A percentile compares a stretch with the other conserved stretches of the same genome.
Conservation (phyloP, 2,797 vertebrate species). For the Glyptemys insculpta region DNA sequence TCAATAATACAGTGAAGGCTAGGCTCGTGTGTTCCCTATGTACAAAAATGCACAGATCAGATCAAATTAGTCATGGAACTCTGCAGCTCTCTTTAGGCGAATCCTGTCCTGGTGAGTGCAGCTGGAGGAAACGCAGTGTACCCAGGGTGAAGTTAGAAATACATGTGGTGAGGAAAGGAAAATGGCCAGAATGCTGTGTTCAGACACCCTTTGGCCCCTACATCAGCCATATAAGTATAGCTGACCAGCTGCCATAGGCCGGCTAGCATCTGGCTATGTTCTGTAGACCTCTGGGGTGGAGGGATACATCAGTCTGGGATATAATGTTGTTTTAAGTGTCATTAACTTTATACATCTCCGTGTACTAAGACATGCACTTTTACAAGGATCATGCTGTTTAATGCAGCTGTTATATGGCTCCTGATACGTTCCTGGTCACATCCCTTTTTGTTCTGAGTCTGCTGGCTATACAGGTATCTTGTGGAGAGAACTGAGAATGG, state of each 20-base stretch:
- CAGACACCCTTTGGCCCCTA: not conserved
- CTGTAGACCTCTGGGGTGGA: not conserved
- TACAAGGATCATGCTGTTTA: fast-evolving
- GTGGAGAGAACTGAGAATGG: not conserved
- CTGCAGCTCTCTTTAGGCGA: not conserved
- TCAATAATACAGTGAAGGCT: not conserved
- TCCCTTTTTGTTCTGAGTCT: not conserved
- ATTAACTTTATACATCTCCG: not conserved
- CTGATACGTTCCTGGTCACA: not conserved
- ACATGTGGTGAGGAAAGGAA: not conserved
- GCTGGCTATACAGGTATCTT: not conserved
- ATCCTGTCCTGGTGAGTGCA: not conserved
- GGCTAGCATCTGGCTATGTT: fast-evolving
- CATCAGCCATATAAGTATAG: not conserved
- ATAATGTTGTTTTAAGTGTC: not conserved
- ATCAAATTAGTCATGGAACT: not conserved
- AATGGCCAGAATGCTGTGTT: not conserved
- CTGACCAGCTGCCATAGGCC: fast-evolving
- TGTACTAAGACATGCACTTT: not conserved
- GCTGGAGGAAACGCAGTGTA: not conserved
- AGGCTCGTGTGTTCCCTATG: not conserved
- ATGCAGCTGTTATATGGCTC: not conserved
- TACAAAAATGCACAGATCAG: not conserved
- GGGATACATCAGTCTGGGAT: not conserved
- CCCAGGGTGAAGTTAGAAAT: not conserved